Base-by-base conservation (phyloP, 1,140 invertebrate species). In the Parasteatoda tepidariorum region DNA sequence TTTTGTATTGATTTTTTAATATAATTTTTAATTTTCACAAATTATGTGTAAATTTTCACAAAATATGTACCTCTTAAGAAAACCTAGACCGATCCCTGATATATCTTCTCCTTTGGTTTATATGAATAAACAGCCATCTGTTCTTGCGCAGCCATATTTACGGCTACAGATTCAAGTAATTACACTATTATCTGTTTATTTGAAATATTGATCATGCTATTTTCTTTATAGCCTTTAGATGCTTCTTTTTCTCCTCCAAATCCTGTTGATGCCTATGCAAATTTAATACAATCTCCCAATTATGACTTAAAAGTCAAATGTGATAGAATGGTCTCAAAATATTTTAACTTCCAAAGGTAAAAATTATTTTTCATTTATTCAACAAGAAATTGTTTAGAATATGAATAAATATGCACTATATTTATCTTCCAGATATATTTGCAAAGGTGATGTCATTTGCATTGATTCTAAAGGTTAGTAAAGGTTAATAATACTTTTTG, bases 291-390 rank as follows among this genome's bases (percentile, higher is more conserved):
- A 7, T 84, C 82, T 38, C 82, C 82, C 13, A 75, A 84, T 38
- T 67, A 75, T 84, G 70, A 74, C 41, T 41, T 33, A 7, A 75
- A 62, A 48, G 33, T 75, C 18, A 55, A 67, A 41, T 74, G 31
- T 61, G 59, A 84, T 67, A 31, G 24, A 2, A 22, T 84, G 24
- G 13, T 84, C 0, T 24, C 24, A 22, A 68, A 74, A 13, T 84
- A 84, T 61, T 84, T 84, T 75, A 18, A 26, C 6, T 75, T 38
- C 28, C 48, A 61, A 4, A 84, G 82, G 82, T 84, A 74, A 82
- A 33, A n/a, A 28, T 67, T 13, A 2, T 38, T 11, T 31, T 33
- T 66, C 3, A 31, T 5, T 11, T 66, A 28, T 31, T 66, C 30
- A 66, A 31, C 0, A 31, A 66, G 15, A 66, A 13, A 11, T 13